Conservation (phyloP, 2,113 vertebrate species). For the Gnathochromis pfefferi region DNA sequence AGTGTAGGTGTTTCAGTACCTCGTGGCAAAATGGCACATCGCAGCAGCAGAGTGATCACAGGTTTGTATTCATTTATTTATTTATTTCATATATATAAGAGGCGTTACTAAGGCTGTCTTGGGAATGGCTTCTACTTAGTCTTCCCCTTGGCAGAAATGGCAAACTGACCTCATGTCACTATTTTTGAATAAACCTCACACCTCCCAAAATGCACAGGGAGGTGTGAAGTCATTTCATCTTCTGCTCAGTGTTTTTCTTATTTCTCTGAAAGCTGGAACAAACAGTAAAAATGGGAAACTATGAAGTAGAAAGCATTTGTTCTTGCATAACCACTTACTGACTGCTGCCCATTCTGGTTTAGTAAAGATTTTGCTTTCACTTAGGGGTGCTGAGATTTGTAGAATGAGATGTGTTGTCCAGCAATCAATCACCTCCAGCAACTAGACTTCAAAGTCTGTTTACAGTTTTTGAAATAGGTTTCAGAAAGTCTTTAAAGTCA, state of each 20-base stretch:
- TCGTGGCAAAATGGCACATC: conserved; percentile 23
- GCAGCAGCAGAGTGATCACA: conserved; percentile 2
- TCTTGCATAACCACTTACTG: neutral
- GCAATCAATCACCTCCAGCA: neutral
- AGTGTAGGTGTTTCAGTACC: conserved; percentile 45
- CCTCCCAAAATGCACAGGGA: conserved; percentile 8
- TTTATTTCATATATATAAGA: neutral
- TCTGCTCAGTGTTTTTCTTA: neutral
- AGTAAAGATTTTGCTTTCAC: neutral
- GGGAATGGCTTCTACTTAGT: conserved; percentile 5
- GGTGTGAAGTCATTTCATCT: conserved; percentile 36
- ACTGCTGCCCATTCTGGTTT: neutral
- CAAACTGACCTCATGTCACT: conserved; percentile 19
- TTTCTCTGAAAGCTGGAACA: neutral
- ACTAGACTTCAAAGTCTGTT: neutral
- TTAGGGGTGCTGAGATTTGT: neutral
- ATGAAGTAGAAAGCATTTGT: neutral
- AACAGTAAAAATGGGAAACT: neutral
- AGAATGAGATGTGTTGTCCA: neutral
- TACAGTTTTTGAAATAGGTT: neutral
- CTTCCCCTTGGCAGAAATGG: conserved; percentile 12
- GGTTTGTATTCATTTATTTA: neutral
- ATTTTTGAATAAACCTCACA: conserved; percentile 35
- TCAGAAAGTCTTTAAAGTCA: neutral
- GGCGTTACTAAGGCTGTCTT: conserved; percentile 5